Evolutionary conservation across 2,888 invertebrate species (phyloP).

Genomic region (Megastigmus dorsalis): DNA sequence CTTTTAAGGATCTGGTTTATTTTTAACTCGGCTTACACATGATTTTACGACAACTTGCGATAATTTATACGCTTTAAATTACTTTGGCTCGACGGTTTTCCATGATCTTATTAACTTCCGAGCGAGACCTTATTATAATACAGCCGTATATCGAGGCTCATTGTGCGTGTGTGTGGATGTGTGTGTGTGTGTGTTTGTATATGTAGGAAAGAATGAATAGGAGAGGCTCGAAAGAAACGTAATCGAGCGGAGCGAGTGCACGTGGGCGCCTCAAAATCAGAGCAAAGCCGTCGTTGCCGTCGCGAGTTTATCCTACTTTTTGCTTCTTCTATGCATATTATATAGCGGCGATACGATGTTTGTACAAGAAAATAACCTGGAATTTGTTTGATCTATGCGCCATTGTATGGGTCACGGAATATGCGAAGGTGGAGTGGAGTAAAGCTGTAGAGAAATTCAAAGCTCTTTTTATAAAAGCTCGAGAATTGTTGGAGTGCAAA

Average conservation of each 20-base stretch:
- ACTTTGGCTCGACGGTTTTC: no score
- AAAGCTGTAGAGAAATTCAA: no score
- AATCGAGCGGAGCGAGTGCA: not conserved
- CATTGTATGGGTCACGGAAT: no score
- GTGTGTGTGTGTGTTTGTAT: not conserved
- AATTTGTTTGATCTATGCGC: not conserved
- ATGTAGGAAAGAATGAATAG: not conserved
- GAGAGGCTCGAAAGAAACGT: slow-evolving; percentile 42
- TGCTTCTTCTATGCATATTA: not conserved
- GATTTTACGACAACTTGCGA: not conserved
- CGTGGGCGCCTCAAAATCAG: slow-evolving; percentile 9
- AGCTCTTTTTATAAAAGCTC: no score
- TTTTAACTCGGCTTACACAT: not conserved
- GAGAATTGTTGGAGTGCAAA: no score
- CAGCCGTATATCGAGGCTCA: not conserved
- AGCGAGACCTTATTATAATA: not conserved
- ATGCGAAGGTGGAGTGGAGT: no score
- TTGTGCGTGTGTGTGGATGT: not conserved
- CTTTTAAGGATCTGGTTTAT: no score
- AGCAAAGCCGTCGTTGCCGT: not conserved
- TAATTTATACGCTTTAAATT: no score
- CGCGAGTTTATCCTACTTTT: not conserved
- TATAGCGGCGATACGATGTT: not conserved
- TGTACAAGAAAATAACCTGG: not conserved
- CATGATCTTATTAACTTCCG: no score